Base-by-base conservation (phyloP, 2,797 vertebrate species). In the Alfaro cultratus region DNA sequence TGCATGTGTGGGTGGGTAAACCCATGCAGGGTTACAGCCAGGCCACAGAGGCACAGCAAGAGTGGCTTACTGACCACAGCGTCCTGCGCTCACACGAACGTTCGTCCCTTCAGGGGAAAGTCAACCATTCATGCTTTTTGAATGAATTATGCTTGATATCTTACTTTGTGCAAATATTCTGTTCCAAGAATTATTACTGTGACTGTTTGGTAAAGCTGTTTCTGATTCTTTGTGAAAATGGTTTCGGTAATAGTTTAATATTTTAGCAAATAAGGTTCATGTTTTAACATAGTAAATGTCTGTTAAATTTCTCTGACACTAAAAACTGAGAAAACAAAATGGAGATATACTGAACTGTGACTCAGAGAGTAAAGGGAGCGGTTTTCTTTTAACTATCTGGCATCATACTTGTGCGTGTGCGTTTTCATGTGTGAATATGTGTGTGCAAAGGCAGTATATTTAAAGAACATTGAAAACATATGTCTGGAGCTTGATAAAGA, bases 381-480 rank as follows among this genome's bases (percentile, higher is more conserved):
- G 78, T 80, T 90, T 87, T 5, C 26, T 86, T 91, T 86, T 73
- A 85, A 86, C 84, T 90, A 85, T 92, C 86, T 93, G 90, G 89
- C 84, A 86, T 16, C 78, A 83, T 71, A 83, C 78, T 74, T 81
- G 39, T 75, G 71, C 74, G 75, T 77, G 73, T 81, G 78, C 77
- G 29, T 83, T 79, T 75, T 73, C 76, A 76, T 74, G 57, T 77
- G 67, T 73, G 75, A 64, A 55, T 47, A 55, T 85, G 81, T 78
- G 45, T 41, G 74, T 70, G 68, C 70, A 79, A 76, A 75, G 72
- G 83, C 80, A 82, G 81, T 86, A 76, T 91, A 89, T 95, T 94
- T 94, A 92, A 93, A 93, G 93, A 94, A 93, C 90, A 96, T 95
- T 95, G 86, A 85, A 95, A 95, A 95, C 95, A 96, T 88, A 95